Percentiles rank a stretch among this genome's conserved stretches.
Conservation (phyloP, 2,113 vertebrate species). For the Scolopax mira region DNA sequence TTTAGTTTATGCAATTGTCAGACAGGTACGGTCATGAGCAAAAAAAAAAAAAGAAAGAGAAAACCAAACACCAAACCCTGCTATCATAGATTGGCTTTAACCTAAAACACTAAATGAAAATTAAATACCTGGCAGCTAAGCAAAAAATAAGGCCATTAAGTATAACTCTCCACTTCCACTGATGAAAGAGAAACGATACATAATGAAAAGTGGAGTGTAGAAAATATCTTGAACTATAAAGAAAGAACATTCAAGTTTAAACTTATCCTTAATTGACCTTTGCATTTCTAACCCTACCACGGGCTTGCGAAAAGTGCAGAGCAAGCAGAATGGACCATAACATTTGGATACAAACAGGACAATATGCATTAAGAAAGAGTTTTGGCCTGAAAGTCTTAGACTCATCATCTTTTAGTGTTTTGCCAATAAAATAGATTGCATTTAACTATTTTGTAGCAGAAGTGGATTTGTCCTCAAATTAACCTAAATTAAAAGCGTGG, state of each 20-base stretch:
- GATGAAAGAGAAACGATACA: background rate
- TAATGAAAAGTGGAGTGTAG: background rate
- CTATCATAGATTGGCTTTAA: background rate
- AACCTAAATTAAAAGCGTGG: background rate
- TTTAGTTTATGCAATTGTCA: background rate
- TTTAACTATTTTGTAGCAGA: background rate
- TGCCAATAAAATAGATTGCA: background rate
- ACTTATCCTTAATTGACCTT: conserved; percentile 47
- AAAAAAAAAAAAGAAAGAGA: background rate
- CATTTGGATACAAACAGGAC: background rate
- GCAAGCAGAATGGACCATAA: background rate
- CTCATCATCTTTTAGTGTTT: background rate
- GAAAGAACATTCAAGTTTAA: background rate
- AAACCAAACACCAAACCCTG: background rate
- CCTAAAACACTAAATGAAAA: background rate
- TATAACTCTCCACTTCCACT: background rate
- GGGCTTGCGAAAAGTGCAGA: background rate
- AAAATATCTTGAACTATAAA: background rate
- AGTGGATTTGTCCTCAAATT: background rate
- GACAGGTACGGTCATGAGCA: background rate
- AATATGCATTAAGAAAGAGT: background rate
- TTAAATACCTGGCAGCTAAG: background rate
- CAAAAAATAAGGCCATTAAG: background rate
- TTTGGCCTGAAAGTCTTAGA: conserved; percentile 8
- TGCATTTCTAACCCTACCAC: conserved; percentile 20